These are phyloP conservation scores for Spatula clypeata DNA, from an alignment of 2,797 vertebrate genomes.

Conservation along the genomic window DNA sequence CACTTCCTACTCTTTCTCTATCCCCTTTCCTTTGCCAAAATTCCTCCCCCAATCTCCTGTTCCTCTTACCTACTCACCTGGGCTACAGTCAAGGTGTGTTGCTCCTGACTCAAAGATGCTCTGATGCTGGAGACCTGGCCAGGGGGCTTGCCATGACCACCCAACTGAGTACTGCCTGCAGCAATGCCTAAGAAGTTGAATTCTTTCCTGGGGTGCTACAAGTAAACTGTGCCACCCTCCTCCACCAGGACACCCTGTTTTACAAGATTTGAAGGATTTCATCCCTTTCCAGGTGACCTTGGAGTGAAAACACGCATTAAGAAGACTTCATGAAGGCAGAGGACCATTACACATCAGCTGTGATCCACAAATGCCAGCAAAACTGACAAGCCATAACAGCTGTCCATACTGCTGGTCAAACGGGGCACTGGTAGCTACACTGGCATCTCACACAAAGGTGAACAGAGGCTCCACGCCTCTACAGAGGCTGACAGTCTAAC, in stretches of 20 bases:
- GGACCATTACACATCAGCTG: background rate
- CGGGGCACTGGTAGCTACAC: background rate
- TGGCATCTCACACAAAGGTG: background rate
- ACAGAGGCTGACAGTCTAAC: background rate
- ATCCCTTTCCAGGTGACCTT: background rate
- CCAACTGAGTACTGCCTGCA: background rate
- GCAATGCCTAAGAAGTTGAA: background rate
- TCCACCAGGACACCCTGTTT: background rate
- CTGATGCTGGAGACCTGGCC: background rate
- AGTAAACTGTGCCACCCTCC: background rate
- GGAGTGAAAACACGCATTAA: background rate
- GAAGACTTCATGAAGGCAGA: background rate
- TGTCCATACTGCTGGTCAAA: background rate
- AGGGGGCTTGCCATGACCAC: rapidly evolving
- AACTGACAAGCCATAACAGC: background rate
- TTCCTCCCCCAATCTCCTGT: background rate
- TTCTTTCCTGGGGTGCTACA: background rate
- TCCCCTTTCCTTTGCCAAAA: background rate
- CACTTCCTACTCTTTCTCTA: background rate
- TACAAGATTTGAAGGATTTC: background rate
- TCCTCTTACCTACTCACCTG: background rate
- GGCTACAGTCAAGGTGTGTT: background rate
- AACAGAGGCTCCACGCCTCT: background rate
- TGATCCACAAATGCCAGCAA: background rate
- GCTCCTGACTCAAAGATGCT: background rate